Evolutionary conservation across 2,888 invertebrate genomes (phyloP), one percentile per base, ranked within the genome.

Genomic region (Luperina testacea): DNA sequence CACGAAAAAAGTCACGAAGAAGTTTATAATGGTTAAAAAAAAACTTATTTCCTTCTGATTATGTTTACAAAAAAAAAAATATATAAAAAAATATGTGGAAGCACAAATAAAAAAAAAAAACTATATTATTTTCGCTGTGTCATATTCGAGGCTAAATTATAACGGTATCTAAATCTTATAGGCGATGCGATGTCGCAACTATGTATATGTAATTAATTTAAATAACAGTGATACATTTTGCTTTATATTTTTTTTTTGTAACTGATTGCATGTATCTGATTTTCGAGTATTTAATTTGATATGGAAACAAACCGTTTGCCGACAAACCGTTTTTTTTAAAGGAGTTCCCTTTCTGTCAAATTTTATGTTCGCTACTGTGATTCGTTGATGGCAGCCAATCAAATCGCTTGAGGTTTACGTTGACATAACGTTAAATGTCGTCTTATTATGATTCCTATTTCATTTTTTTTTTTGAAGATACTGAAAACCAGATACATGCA

Each of bases 71-170:
- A 6, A 38, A 38, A 73, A 57, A 5, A 51, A 71, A n/a, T n/a
- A n/a, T n/a, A n/a, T n/a, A 53, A 51, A 17, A 69, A 74, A 79
- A 75, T 78, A 71, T 87, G 87, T 85, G 78, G 79, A 11, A 75
- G 69, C 71, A 75, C 53, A 0, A 38, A 51, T 17, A n/a, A 68
- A 74, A 48, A 75, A 48, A 75, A 48, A 63, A 20, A 65, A 57
- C 15, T 64, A 69, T 65, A 24, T 72, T 38, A 77, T 80, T 79
- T 78, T 84, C 78, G 71, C 79, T 80, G 89, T 88, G 88, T 88
- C 89, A 88, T 88, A 88, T 81, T 87, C 15, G 89, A 88, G 88
- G 89, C 88, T 88, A 88, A 88, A 87, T 69, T 67, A 5, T 78
- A 86, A 86, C 75, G 81, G 74, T 83, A 72, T 82, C 75, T 81